Evolutionary conservation across 2,113 vertebrate species (phyloP).

Genomic region (Pluvialis apricaria): DNA sequence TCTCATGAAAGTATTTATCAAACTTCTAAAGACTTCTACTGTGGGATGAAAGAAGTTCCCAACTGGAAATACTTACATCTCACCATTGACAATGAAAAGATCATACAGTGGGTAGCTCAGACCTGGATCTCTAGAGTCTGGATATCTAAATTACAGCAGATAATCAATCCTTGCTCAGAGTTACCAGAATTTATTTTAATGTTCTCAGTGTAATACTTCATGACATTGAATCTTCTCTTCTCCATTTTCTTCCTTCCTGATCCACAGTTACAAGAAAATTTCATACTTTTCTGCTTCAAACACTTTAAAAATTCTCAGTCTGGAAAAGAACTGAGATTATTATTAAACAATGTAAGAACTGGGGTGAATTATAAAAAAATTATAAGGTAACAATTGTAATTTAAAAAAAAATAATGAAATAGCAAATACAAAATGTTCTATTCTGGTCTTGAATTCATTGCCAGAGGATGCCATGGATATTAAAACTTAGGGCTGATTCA

Average conservation of each 20-base stretch:
- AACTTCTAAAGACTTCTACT: neutral
- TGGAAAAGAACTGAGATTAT: neutral
- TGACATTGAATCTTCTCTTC: neutral
- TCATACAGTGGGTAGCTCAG: neutral
- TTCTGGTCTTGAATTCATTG: neutral
- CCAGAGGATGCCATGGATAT: neutral
- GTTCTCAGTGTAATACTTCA: neutral
- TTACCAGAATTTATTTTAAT: neutral
- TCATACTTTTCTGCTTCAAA: neutral
- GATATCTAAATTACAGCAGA: neutral
- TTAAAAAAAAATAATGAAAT: neutral
- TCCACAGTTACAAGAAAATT: neutral
- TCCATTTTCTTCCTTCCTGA: neutral
- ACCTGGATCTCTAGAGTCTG: neutral
- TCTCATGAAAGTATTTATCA: neutral
- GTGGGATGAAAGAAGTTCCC: neutral
- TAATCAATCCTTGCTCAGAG: neutral
- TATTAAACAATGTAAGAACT: neutral
- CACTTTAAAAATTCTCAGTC: neutral
- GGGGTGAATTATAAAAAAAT: neutral
- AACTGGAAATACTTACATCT: neutral
- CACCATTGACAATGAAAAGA: neutral
- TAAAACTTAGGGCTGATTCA: neutral
- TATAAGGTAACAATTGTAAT: neutral
- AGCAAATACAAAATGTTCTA: neutral